Evolutionary conservation across 2,888 invertebrate species (phyloP).

Genomic region (Campoplex nolae): DNA sequence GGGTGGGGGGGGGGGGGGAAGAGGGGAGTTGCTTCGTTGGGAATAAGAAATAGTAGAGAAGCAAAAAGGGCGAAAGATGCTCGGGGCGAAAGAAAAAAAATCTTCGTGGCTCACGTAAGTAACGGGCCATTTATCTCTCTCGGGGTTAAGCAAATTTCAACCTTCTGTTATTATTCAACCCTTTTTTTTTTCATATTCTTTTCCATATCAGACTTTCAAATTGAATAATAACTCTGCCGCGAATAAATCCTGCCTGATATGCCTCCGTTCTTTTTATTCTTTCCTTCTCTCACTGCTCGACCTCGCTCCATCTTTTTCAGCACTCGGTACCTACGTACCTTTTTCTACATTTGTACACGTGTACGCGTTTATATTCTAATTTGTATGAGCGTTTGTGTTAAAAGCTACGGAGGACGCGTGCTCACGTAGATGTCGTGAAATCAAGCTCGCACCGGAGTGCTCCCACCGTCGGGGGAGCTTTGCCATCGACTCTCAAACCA

Average conservation of each 20-base stretch:
- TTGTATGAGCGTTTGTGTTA: not conserved
- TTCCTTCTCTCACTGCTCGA: not conserved
- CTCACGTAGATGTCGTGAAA: not conserved
- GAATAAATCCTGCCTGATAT: not conserved
- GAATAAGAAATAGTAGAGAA: not conserved
- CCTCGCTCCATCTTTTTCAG: not conserved
- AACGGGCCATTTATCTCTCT: constrained; percentile 44
- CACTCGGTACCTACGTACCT: not conserved
- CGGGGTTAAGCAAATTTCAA: constrained; percentile 26
- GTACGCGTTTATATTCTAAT: not conserved
- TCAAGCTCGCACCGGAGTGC: constrained; percentile 1
- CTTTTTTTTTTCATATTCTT: not conserved
- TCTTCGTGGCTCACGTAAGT: constrained; percentile 39
- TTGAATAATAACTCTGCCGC: constrained; percentile 43
- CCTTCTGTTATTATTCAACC: constrained; percentile 1
- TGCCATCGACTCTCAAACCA: constrained; percentile 11
- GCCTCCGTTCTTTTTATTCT: not conserved
- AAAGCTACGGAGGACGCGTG: not conserved
- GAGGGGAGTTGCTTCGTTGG: not conserved
- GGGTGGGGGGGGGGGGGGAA: no score
- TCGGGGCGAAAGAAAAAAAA: constrained; percentile 32
- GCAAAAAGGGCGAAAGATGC: not conserved
- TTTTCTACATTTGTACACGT: not conserved
- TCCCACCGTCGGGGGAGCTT: constrained; percentile 20
- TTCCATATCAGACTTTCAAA: constrained; percentile 39